Evolutionary conservation across 1,140 invertebrate genomes (phyloP).

Genomic region (Calliopsis andreniformis): DNA sequence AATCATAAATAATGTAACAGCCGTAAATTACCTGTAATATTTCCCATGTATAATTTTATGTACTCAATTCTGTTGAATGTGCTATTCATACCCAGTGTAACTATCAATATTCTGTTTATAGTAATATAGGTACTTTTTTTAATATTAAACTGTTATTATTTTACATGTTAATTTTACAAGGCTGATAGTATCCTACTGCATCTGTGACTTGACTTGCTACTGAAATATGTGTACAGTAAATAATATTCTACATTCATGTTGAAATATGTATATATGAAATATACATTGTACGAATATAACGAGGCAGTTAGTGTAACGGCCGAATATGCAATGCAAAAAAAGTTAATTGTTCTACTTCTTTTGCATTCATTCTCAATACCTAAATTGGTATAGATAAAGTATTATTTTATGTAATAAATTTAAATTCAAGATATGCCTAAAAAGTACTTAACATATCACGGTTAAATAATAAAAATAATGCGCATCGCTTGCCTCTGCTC

Average conservation of each 20-base stretch:
- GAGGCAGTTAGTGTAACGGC: conserved; percentile 7
- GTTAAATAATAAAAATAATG: conserved; percentile 16
- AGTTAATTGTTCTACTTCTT: not conserved
- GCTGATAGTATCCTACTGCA: conserved; percentile 24
- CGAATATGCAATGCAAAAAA: conserved; percentile 11
- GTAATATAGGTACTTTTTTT: conserved; percentile 16
- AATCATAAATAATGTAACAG: not conserved
- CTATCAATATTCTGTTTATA: not conserved
- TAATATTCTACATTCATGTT: conserved; percentile 13
- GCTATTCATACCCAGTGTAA: not conserved
- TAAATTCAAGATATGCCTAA: conserved; percentile 28
- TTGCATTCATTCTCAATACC: conserved; percentile 12
- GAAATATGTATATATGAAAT: conserved; percentile 35
- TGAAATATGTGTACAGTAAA: conserved; percentile 29
- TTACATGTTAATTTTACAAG: conserved; percentile 18
- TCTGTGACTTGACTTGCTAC: conserved; percentile 12
- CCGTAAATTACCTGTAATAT: conserved; percentile 14
- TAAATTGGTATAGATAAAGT: conserved; percentile 3
- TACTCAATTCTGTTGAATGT: not conserved
- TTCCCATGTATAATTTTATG: conserved; percentile 1
- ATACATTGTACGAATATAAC: conserved; percentile 23
- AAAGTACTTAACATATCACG: conserved; percentile 44
- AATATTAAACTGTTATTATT: conserved; percentile 29
- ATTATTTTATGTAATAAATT: conserved; percentile 3
- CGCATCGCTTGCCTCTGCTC: conserved; percentile 26